Base-by-base conservation (phyloP, 2,113 vertebrate genomes). In the Cranoglanis bouderius region DNA sequence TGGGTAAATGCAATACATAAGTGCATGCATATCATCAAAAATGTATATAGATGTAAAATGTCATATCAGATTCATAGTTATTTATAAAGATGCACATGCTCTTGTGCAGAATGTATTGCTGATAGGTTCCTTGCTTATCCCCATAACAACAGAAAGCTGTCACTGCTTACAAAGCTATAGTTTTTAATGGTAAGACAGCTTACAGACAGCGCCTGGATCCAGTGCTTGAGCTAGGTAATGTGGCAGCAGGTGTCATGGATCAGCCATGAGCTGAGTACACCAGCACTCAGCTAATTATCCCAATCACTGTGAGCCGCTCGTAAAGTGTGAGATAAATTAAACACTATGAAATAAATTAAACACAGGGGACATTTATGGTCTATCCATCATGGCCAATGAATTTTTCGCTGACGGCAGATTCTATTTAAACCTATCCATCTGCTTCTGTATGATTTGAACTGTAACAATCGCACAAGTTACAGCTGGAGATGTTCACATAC, bases 281-380 rank as follows among this genome's bases (percentile, higher is more conserved):
- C 82, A 85, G 85, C 90, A 86, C 87, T 90, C 88, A 91, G 55
- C 89, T 92, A 90, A 93, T 94, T 93, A 92, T 87, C 90, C 80
- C 88, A 86, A 94, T 93, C 91, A 92, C 86, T 32, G 55, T 65
- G 84, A 92, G 77, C 87, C 85, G 88, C 89, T 92, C 81, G 91
- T 93, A 93, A 92, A 91, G 91, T 85, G 85, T 87, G 81, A 87
- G 89, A 92, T 91, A 91, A 85, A 90, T 93, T 88, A 91, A 91
- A 92, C 88, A 91, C 89, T 35, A 87, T 21, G 78, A 57, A 82
- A 82, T 55, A 82, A 81, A 81, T 82, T 57, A 12, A 61, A 83
- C 81, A 61, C 81, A 61, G 55, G 40, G 82, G 87, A 90, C 87
- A 87, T 91, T 92, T 91, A 53, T 85, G 77, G 74, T 49, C 84